phyloP scores from a whole-genome alignment of 2,113 vertebrate species.

The Thalassarche chlororhynchos region DNA sequence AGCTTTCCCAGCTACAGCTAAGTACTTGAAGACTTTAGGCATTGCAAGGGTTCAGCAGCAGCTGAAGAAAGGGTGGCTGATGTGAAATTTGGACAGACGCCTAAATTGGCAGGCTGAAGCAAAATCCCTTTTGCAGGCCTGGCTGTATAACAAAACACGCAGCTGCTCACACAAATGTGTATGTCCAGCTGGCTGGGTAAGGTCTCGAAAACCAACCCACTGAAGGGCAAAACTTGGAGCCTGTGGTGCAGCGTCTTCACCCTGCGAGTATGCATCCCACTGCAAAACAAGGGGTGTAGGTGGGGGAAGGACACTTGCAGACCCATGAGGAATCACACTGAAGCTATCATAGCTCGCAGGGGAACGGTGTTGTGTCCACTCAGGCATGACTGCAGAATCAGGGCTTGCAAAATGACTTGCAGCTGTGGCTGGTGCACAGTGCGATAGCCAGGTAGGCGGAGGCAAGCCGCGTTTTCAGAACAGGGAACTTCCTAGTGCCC shows the following conservation, averaged over 20 bases:
- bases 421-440: background rate
- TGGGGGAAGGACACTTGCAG: background rate
- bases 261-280: background rate
- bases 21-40: background rate
- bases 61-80: background rate
- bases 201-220: background rate
- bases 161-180: background rate
- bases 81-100: background rate
- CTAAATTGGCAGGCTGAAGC: background rate
- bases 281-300: background rate
- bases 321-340: background rate
- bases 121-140: background rate
- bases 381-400: background rate
- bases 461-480: background rate
- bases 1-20: background rate
- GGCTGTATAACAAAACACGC: background rate
- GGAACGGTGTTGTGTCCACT: background rate
- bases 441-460: background rate
- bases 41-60: background rate
- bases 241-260: background rate
- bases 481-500: background rate
- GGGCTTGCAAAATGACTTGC: background rate
- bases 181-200: background rate
- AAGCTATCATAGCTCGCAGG: background rate
- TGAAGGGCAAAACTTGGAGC: background rate